These are phyloP conservation scores for Hycleus phaleratus DNA, from an alignment of 1,140 invertebrate genomes.

Conservation along the genomic window DNA sequence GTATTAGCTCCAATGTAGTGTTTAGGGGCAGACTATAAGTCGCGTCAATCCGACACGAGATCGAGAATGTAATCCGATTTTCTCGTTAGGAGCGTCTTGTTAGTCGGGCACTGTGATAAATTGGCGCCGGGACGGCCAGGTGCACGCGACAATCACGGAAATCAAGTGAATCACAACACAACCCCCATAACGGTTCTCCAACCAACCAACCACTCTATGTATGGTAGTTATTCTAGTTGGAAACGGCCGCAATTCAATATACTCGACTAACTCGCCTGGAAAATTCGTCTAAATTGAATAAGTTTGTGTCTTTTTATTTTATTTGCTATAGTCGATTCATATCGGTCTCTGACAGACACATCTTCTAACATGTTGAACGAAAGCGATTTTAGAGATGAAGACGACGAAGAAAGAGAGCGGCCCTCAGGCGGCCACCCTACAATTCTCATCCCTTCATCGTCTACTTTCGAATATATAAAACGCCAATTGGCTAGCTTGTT, in stretches of 20 bases:
- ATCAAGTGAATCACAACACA: conserved; percentile 7
- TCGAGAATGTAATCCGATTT: conserved; percentile 38
- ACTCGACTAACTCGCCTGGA: conserved; percentile 27
- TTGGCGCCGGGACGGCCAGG: conserved; percentile 27
- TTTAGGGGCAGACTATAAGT: conserved; percentile 6
- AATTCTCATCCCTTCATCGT: no score
- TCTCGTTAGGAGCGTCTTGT: conserved; percentile 38
- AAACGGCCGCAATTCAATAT: conserved; percentile 27
- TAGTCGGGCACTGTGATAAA: conserved; percentile 33
- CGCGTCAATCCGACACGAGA: conserved; percentile 37
- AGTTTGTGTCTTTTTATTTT: conserved; percentile 35
- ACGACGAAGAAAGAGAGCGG: conserved; percentile 7
- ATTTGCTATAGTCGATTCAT: conserved; percentile 24
- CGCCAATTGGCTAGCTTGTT: conserved; percentile 36
- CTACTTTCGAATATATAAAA: conserved; percentile 27
- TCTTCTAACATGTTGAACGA: conserved; percentile 15
- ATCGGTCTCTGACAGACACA: conserved; percentile 24
- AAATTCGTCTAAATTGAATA: conserved; percentile 37
- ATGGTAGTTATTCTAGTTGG: neutral
- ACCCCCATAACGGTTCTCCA: neutral
- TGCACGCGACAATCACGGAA: conserved; percentile 20
- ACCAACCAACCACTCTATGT: no score
- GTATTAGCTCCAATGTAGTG: neutral
- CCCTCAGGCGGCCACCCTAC: conserved; percentile 18
- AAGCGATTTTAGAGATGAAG: conserved; percentile 24